Evolutionary conservation across 2,113 vertebrate species (phyloP).

Genomic region (Emydocephalus ijimae): DNA sequence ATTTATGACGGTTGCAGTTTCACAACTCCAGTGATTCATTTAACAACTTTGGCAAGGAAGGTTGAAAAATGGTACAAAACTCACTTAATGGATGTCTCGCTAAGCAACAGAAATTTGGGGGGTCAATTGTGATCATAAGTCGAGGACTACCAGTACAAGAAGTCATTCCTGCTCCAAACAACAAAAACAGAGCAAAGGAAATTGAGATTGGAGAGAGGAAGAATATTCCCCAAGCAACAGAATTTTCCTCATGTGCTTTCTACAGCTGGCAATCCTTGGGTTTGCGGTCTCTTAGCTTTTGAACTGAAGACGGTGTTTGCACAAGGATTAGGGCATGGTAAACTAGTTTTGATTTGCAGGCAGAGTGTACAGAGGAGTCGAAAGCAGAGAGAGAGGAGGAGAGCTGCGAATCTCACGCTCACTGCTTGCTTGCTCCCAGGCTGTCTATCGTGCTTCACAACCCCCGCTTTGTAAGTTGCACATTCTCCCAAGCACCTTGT

Average conservation of each 20-base stretch:
- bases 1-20: neutral
- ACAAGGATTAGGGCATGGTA: neutral
- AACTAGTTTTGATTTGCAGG: neutral
- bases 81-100: neutral
- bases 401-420: neutral
- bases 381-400: neutral
- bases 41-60: no score
- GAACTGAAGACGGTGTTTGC: neutral
- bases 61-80: no score
- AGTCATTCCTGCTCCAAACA: neutral
- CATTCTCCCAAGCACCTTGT: constrained; percentile 56
- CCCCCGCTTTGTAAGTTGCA: neutral
- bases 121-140: neutral
- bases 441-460: neutral
- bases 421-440: neutral
- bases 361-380: neutral
- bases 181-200: neutral
- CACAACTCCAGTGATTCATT: no score
- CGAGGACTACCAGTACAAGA: neutral
- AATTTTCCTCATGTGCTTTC: neutral
- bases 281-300: neutral
- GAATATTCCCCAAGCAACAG: neutral
- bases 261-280: neutral
- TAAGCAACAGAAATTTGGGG: neutral
- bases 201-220: neutral